Conservation (phyloP, 2,797 vertebrate species). For the Momotus momota region DNA sequence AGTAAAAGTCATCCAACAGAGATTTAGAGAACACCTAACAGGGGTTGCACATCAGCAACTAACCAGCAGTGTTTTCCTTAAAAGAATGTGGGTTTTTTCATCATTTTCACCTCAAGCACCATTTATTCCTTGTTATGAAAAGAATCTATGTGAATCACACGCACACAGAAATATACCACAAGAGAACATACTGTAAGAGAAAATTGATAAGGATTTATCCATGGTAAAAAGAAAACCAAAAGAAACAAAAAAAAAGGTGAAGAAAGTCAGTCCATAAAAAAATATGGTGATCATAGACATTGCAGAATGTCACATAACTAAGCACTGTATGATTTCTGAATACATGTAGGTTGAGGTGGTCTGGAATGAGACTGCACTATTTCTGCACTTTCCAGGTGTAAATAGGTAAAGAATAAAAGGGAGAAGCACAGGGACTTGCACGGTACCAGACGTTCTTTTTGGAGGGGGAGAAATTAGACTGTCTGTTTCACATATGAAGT, state of each 20-base stretch:
- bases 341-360: not conserved
- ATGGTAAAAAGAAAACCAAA: not conserved
- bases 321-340: not conserved
- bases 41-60: not conserved
- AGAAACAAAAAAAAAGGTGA: not conserved
- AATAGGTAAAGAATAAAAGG: not conserved
- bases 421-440: not conserved
- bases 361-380: not conserved
- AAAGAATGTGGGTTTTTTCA: not conserved
- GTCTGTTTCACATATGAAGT: not conserved
- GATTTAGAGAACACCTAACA: not conserved
- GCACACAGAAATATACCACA: not conserved
- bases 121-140: not conserved
- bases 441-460: not conserved
- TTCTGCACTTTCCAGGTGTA: rapidly evolving
- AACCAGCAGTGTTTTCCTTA: not conserved
- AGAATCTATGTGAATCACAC: not conserved
- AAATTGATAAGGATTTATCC: not conserved
- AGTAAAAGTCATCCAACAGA: too few species aligned
- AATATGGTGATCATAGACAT: not conserved
- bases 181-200: not conserved
- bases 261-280: not conserved
- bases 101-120: not conserved
- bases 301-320: not conserved
- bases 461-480: not conserved